Base-by-base conservation (phyloP, 2,797 vertebrate species). In the Prunella strophiata region DNA sequence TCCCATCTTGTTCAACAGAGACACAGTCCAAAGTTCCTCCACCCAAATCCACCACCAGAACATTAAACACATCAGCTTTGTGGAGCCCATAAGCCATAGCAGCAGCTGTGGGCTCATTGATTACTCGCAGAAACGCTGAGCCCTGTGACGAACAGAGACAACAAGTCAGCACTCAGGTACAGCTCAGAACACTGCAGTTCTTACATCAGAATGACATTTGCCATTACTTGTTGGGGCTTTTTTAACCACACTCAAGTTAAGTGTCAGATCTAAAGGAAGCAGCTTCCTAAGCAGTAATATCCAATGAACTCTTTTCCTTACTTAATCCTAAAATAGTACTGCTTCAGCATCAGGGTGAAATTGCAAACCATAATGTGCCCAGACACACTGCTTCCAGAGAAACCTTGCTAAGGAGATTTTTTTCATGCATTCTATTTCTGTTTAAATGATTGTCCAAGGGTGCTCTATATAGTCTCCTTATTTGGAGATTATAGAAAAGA, bases 21-120 rank as follows among this genome's bases (percentile, higher is more conserved):
- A 99, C 47, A 99, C 99, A n/a, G 7, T 99, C 99, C 82, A 99
- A 97, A 5, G 99, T 99, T 91, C 99, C 99, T 96, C 99, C 99
- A 8, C 99, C 99, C 50, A 99, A 97, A 96, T 99, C 99, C 74
- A 99, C 99, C 93, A 99, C 99, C 97, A 99, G 96, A 85, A 99
- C 99, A 9, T 99, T 98, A 79, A 98, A 99, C 78, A 99, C 99
- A 3, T 99, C 98, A 55, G 96, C 98, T 92, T 99, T 99, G 97
- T 99, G 99, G 47, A 99, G 98, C 25, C 99, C 99, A 20, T 99
- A 99, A 14, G 99, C 99, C 99, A 99, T 99, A 16, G 99, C 99
- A 47, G 99, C 99, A 16, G 99, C 99, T 2, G 99, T 99, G 63
- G 99, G 99, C 90, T 99, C 99, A 21, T 98, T 99, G 94, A 99